phyloP scores from a whole-genome alignment of 2,888 invertebrate species.

The Tetanocera ferruginea region DNA sequence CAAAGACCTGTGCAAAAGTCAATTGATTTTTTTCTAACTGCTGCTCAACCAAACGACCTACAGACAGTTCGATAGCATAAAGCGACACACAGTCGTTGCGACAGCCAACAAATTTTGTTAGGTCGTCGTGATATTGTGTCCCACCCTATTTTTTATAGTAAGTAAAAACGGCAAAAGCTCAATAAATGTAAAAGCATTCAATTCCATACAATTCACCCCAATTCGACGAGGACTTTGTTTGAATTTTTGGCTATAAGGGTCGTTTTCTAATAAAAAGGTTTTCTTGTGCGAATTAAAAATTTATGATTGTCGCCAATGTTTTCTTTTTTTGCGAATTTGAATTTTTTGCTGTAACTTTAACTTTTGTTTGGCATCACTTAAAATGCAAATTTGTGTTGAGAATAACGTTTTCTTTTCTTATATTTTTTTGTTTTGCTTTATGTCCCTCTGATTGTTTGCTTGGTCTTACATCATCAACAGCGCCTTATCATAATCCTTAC shows the following conservation, averaged over 20 bases:
- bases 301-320: constrained; percentile 12
- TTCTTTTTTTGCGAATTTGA: not conserved
- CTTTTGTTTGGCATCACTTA: not conserved
- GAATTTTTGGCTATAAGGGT: too few relatives aligned
- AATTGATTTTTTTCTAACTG: not conserved
- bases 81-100: not conserved
- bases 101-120: not conserved
- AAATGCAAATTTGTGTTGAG: constrained; percentile 28
- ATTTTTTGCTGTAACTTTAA: not conserved
- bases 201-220: not conserved
- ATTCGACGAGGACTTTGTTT: too few relatives aligned
- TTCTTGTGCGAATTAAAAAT: not conserved
- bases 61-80: not conserved
- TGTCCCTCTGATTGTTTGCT: not conserved
- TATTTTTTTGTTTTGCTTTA: not conserved
- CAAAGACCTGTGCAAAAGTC: not conserved
- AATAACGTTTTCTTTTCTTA: not conserved
- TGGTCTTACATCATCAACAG: constrained; percentile 1
- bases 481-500: not conserved
- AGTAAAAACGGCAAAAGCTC: not conserved
- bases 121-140: not conserved
- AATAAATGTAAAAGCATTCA: constrained; percentile 10
- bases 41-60: not conserved
- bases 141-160: not conserved
- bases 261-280: not conserved